Evolutionary conservation across 2,888 invertebrate genomes (phyloP), one percentile per base, ranked within the genome.

Genomic region (Agonopterix heracliana): DNA sequence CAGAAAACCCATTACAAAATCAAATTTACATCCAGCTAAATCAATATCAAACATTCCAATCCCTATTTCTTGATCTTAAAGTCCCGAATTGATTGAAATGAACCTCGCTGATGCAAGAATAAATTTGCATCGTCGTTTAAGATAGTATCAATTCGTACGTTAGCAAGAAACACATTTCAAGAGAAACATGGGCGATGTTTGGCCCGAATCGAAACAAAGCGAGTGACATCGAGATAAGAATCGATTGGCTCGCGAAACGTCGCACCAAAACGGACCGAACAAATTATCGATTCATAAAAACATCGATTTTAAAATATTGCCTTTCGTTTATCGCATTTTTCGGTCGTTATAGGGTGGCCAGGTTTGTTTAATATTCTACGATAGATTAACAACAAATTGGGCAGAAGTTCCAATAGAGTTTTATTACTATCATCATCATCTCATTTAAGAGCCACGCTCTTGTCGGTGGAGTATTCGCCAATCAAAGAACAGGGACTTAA

Each of bases 211-310:
- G 82, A 83, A 82, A 86, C 86, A 86, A 86, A 86, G 85, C 85
- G 83, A 83, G 85, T 84, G 85, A 85, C 86, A 85, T 70, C 78
- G 70, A 67, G 85, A 85, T 85, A 83, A 79, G 63, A 62, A 86
- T 86, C 86, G 77, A 80, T 81, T 75, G 81, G 76, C 75, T 80
- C 80, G 84, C 79, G 79, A 82, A 80, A 81, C 81, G 83, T 79
- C 84, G 83, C 85, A 77, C 85, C 84, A 73, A 83, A 86, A 82
- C 81, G 78, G 74, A 72, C 77, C 78, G 80, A 83, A 81, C 87
- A 88, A 88, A 87, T 88, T 86, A 88, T 87, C 85, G 85, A 88
- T 87, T 87, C 85, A 86, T 86, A 86, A 87, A 86, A 88, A 87
- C 85, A 87, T 86, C 82, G 85, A 84, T 86, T 83, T 80, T 81